phyloP scores from a whole-genome alignment of 2,113 vertebrate species.

The Ciconia boyciana region DNA sequence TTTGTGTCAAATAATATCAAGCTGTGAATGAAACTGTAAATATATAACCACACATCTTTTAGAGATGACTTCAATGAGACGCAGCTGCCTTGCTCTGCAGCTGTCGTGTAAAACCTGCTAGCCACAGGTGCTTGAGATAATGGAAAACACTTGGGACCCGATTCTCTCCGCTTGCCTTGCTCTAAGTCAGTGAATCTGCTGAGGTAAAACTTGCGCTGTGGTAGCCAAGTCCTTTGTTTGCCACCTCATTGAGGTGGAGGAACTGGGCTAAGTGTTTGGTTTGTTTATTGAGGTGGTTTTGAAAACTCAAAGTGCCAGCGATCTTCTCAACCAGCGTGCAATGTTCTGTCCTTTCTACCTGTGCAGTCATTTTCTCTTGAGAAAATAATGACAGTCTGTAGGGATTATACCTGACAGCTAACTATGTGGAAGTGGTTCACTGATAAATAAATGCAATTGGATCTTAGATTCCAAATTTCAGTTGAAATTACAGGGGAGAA shows the following conservation, averaged over 20 bases:
- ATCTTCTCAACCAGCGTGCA: not conserved
- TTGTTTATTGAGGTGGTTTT: not conserved
- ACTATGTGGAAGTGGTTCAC: rapidly evolving
- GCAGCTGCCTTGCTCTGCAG: not conserved
- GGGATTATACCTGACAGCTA: not conserved
- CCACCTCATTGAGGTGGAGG: not conserved
- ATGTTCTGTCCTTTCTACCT: no score
- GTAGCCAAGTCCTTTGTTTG: not conserved
- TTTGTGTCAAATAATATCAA: not conserved
- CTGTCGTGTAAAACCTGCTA: not conserved
- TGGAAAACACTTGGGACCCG: not conserved
- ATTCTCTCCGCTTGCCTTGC: not conserved
- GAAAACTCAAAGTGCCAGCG: not conserved
- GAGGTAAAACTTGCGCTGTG: not conserved
- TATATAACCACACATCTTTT: not conserved
- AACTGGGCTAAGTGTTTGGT: not conserved
- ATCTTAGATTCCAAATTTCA: not conserved
- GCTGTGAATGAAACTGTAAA: not conserved
- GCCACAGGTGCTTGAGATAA: not conserved
- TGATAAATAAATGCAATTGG: not conserved
- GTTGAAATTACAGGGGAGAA: not conserved
- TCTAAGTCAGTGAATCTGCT: rapidly evolving
- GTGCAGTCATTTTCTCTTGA: not conserved
- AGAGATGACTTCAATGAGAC: not conserved
- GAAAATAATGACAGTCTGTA: no score